A percentile compares a stretch with the other conserved stretches of the same genome.
phyloP scores from a whole-genome alignment of 2,888 invertebrate species.

The Drosophila infuscata region DNA sequence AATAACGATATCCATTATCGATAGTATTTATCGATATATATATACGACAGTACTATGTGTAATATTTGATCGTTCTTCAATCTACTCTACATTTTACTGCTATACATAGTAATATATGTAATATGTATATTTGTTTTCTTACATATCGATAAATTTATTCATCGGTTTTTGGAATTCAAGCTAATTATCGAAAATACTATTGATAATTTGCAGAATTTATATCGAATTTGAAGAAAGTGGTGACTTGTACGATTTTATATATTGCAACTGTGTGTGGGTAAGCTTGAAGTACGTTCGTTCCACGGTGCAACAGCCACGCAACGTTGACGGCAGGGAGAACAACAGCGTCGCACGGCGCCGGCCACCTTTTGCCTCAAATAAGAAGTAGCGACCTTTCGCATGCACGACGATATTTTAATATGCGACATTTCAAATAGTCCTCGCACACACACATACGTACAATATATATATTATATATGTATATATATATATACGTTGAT shows the following conservation, averaged over 20 bases:
- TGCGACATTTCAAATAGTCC: slow-evolving; percentile 79
- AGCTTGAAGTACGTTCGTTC: background rate
- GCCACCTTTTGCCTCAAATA: slow-evolving; percentile 63
- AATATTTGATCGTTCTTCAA: background rate
- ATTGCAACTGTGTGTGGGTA: background rate
- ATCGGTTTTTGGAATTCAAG: background rate
- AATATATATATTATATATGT: slow-evolving; percentile 28
- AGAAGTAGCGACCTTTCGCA: slow-evolving; percentile 74
- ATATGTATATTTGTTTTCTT: background rate
- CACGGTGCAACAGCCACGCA: slow-evolving; percentile 32
- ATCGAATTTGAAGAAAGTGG: background rate
- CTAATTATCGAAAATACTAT: background rate
- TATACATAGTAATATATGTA: background rate
- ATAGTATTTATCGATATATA: background rate
- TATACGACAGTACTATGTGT: background rate
- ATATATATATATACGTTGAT: slow-evolving; percentile 44
- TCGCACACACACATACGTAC: slow-evolving; percentile 37
- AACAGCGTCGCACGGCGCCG: slow-evolving; percentile 42
- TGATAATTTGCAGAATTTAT: background rate
- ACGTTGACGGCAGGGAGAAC: slow-evolving; percentile 18
- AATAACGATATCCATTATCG: background rate
- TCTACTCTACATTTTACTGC: background rate
- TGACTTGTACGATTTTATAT: background rate
- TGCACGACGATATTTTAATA: slow-evolving; percentile 80
- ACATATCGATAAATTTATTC: background rate